phyloP scores from a whole-genome alignment of 2,888 invertebrate genomes.

The Drosophila affinis region DNA sequence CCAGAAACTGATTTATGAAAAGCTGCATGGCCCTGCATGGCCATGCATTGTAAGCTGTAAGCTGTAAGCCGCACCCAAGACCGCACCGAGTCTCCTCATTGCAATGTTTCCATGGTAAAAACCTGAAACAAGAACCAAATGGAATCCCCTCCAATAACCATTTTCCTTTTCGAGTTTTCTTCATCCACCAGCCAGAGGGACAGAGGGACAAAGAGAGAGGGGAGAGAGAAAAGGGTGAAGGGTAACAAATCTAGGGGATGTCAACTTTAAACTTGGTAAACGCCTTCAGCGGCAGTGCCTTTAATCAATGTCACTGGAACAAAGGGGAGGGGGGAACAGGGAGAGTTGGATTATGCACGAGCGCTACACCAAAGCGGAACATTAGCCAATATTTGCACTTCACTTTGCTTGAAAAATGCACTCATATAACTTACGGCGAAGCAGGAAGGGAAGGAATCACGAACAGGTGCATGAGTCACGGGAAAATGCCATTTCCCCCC shows the following conservation, averaged over 20 bases:
- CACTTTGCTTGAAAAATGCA: slow-evolving; percentile 71
- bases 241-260: slow-evolving; percentile 59
- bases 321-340: neutral
- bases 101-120: neutral
- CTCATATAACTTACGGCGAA: slow-evolving; percentile 58
- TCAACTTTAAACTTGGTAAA: slow-evolving; percentile 47
- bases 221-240: neutral
- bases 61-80: neutral
- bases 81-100: neutral
- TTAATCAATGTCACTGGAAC: slow-evolving; percentile 63
- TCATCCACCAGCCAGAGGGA: neutral
- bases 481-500: slow-evolving; percentile 58
- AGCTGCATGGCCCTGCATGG: neutral
- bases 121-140: neutral
- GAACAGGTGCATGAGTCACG: slow-evolving; percentile 65
- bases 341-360: slow-evolving; percentile 49
- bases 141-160: neutral
- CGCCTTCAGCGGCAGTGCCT: slow-evolving; percentile 67
- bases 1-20: slow-evolving; percentile 1
- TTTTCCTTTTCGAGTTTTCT: neutral
- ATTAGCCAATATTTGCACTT: slow-evolving; percentile 80
- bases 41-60: neutral
- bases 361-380: slow-evolving; percentile 48
- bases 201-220: neutral
- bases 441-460: slow-evolving; percentile 29